A percentile compares a stretch with the other conserved stretches of the same genome.
These are phyloP conservation scores for Cryptophagus acutangulus DNA, from an alignment of 2,888 invertebrate genomes.

Conservation along the genomic window DNA sequence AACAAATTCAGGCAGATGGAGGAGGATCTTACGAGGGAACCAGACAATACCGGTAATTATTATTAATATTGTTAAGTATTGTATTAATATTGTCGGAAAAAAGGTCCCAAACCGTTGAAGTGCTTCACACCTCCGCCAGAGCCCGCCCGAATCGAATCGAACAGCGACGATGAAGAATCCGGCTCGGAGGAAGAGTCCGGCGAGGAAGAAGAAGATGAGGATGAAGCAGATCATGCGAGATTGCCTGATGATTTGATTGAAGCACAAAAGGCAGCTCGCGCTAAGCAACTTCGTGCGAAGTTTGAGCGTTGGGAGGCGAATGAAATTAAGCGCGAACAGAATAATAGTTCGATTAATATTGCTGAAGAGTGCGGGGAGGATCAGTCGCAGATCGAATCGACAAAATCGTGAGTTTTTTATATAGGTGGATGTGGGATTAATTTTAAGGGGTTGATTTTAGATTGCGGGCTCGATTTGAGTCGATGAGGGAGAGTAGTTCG, in stretches of 20 bases:
- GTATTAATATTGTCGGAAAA: conserved; percentile 4
- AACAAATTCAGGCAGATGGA: conserved; percentile 87
- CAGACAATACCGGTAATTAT: conserved; percentile 40
- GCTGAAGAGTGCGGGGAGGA: conserved; percentile 54
- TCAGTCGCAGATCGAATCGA: conserved; percentile 78
- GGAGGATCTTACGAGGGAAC: conserved; percentile 57
- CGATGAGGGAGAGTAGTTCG: conserved; percentile 60
- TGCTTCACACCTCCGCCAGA: conserved; percentile 88
- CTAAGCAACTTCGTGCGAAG: conserved; percentile 77
- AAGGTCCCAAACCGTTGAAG: conserved; percentile 77
- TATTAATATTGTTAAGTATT: not conserved
- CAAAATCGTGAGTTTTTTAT: conserved; percentile 59
- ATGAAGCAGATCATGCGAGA: conserved; percentile 44
- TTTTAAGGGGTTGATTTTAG: conserved; percentile 1
- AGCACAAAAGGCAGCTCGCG: conserved; percentile 72
- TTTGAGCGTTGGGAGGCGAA: conserved; percentile 83
- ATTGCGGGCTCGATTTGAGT: conserved; percentile 83
- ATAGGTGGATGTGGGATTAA: conserved; percentile 1
- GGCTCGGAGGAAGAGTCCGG: conserved; percentile 48
- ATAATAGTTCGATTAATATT: conserved; percentile 33
- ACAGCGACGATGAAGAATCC: conserved; percentile 45
- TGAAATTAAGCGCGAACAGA: conserved; percentile 57
- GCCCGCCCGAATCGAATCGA: conserved; percentile 40
- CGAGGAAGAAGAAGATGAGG: conserved; percentile 48
- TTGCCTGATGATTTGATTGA: conserved; percentile 41